Conservation (phyloP, 2,888 invertebrate genomes). For the Sipha maydis region DNA sequence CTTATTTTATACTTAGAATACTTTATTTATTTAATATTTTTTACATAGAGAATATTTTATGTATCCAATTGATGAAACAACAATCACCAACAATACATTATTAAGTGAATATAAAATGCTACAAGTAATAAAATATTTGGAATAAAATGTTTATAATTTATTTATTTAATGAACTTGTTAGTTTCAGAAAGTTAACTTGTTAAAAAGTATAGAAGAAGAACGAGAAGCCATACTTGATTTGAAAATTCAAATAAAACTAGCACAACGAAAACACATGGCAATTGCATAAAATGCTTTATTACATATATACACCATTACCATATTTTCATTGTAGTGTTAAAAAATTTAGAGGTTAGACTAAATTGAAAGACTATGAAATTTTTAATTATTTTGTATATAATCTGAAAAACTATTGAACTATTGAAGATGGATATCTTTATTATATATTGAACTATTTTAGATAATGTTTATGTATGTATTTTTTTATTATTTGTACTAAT, state of each 20-base stretch:
- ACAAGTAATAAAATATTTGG: conserved; percentile 13
- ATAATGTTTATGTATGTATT: background rate
- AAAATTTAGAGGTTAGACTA: background rate
- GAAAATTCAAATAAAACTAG: conserved; percentile 70
- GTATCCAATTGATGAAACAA: conserved; percentile 41
- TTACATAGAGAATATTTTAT: conserved; percentile 49
- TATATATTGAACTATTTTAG: background rate
- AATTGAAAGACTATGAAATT: background rate
- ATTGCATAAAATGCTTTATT: background rate
- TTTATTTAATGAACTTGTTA: conserved; percentile 62
- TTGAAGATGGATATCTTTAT: no score
- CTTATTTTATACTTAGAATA: no score
- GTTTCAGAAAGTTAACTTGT: conserved; percentile 74
- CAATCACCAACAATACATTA: background rate
- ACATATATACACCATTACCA: background rate
- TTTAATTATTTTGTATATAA: background rate
- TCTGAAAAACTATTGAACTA: background rate
- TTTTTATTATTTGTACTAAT: background rate
- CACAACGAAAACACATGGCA: conserved; percentile 61
- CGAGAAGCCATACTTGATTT: conserved; percentile 77
- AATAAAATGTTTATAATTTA: background rate
- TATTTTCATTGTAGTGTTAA: background rate
- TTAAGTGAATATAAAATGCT: conserved; percentile 52
- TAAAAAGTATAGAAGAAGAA: conserved; percentile 79
- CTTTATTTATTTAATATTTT: background rate